Percentiles rank a stretch among this genome's conserved stretches.
These are phyloP conservation scores for Amazona guildingii DNA, from an alignment of 2,113 vertebrate species.

Conservation along the genomic window DNA sequence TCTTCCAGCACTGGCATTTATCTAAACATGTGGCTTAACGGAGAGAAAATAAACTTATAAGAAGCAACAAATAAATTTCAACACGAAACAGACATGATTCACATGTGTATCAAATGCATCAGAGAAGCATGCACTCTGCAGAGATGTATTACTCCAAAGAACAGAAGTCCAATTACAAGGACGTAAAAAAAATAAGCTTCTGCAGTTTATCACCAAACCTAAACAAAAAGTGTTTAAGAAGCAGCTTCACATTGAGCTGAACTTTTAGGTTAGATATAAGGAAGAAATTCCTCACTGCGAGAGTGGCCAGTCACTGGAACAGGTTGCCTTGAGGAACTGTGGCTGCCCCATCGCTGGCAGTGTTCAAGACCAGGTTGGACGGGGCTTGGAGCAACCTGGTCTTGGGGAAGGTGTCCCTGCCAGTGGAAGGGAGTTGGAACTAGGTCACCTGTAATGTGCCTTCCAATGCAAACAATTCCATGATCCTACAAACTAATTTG, in stretches of 20 bases:
- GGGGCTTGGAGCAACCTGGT: neutral
- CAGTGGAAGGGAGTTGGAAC: neutral
- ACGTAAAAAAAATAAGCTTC: neutral
- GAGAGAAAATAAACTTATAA: neutral
- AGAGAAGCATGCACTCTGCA: neutral
- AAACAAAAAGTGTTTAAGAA: neutral
- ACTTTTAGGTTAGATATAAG: neutral
- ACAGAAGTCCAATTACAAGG: neutral
- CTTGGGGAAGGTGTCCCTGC: neutral
- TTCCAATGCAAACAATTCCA: neutral
- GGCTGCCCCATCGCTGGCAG: neutral
- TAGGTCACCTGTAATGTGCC: neutral
- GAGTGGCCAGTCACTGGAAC: neutral
- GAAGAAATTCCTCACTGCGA: neutral
- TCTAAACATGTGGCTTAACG: neutral
- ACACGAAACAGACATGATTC: neutral
- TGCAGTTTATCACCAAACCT: neutral
- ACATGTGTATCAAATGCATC: neutral
- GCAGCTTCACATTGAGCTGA: neutral
- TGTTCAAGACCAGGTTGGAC: neutral
- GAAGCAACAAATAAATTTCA: neutral
- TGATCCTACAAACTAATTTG: neutral
- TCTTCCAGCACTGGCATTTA: neutral
- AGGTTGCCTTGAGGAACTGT: neutral
- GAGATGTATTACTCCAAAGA: neutral